phyloP scores from a whole-genome alignment of 1,140 invertebrate species.

The Nasonia longicornis region DNA sequence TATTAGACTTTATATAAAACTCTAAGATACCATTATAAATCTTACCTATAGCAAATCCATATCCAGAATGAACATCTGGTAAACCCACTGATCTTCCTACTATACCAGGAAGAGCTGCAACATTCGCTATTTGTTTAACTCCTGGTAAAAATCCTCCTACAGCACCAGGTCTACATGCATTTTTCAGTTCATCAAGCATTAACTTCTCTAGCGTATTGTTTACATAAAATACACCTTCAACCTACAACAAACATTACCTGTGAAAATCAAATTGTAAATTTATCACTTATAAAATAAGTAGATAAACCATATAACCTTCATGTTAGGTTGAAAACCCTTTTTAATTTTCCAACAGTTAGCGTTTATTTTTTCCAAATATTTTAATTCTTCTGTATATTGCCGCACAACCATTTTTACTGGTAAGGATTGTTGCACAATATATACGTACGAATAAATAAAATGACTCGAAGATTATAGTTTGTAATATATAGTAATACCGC shows the following conservation, averaged over 20 bases:
- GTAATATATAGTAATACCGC: neutral
- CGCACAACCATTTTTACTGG: constrained; percentile 85
- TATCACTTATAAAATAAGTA: neutral
- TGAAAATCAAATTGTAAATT: constrained; percentile 9
- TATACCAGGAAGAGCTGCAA: constrained; percentile 97
- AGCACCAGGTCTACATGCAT: constrained; percentile 88
- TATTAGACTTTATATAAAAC: constrained; percentile 31
- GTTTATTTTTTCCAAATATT: constrained; percentile 92
- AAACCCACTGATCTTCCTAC: constrained; percentile 91
- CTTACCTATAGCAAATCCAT: constrained; percentile 97
- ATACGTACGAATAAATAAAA: neutral
- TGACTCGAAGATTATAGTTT: neutral
- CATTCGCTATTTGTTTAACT: constrained; percentile 99
- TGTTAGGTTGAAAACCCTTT: constrained; percentile 99
- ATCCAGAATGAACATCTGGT: constrained; percentile 98
- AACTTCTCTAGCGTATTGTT: constrained; percentile 92
- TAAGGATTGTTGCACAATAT: neutral
- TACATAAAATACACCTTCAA: constrained; percentile 98
- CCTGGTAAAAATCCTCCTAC: constrained; percentile 97
- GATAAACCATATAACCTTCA: constrained; percentile 82
- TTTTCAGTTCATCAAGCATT: constrained; percentile 97
- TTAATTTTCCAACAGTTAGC: constrained; percentile 94
- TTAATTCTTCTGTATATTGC: constrained; percentile 93
- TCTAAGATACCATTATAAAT: constrained; percentile 16
- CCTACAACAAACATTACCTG: constrained; percentile 67